A percentile compares a stretch with the other conserved stretches of the same genome.
Conservation (phyloP, 2,113 vertebrate genomes). For the Myotis davidii region DNA sequence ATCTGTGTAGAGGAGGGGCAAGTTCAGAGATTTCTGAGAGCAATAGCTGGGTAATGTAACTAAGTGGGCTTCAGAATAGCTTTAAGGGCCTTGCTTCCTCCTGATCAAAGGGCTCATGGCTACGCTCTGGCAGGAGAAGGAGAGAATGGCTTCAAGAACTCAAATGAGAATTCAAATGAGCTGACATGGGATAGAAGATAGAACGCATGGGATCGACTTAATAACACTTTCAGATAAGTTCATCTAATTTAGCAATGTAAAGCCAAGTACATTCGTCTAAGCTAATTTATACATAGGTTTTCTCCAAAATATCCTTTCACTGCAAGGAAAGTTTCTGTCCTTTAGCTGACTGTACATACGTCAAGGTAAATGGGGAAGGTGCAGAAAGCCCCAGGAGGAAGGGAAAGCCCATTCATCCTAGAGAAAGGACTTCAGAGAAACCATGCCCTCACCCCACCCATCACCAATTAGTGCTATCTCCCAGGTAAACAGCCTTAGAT, state of each 20-base stretch:
- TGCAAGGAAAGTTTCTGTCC: not conserved
- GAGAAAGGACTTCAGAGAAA: not conserved
- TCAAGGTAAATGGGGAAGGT: not conserved
- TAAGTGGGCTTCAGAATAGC: not conserved
- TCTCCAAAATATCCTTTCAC: not conserved
- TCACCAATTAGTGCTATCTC: not conserved
- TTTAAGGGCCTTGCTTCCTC: slow-evolving; percentile 36
- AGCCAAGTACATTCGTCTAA: not conserved
- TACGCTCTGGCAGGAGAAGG: not conserved
- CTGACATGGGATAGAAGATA: not conserved
- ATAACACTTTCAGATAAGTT: slow-evolving; percentile 29
- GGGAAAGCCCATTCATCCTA: not conserved
- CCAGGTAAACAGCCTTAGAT: not conserved
- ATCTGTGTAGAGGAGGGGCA: not conserved
- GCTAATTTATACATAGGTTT: slow-evolving; percentile 24
- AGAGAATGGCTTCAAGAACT: not conserved
- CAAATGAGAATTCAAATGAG: not conserved
- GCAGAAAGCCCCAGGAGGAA: not conserved
- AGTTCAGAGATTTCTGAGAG: not conserved
- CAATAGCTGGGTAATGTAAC: not conserved
- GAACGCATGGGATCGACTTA: slow-evolving; percentile 23
- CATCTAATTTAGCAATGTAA: slow-evolving; percentile 17
- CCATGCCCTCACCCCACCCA: too few relatives aligned
- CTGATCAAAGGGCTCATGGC: not conserved
- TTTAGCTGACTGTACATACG: not conserved